Conservation (phyloP, 2,113 vertebrate species). For the Seriola quinqueradiata region DNA sequence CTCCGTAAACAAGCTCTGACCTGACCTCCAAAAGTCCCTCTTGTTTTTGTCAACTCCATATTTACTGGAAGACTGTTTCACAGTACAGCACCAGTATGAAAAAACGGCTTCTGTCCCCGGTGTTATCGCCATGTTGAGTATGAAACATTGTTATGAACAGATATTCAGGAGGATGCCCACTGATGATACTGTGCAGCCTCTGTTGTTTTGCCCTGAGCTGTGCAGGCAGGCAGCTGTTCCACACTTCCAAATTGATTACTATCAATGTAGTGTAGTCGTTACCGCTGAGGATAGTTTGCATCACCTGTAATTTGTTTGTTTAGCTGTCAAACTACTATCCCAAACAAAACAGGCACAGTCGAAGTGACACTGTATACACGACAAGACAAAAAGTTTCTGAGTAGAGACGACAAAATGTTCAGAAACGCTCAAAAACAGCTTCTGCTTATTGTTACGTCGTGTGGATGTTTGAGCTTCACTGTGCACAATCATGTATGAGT, state of each 20-base stretch:
- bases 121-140: too few species aligned
- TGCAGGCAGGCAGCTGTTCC: slow-evolving; percentile 8
- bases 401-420: too few species aligned
- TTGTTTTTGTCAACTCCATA: neutral
- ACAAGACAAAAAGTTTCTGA: too few species aligned
- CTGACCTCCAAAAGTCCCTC: neutral
- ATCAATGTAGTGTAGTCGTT: too few species aligned
- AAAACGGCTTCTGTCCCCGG: neutral
- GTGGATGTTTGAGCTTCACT: neutral
- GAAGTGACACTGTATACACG: too few species aligned
- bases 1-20: neutral
- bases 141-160: neutral
- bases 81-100: neutral
- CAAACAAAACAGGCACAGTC: too few species aligned
- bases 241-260: neutral
- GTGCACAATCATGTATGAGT: too few species aligned
- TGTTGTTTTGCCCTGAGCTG: neutral
- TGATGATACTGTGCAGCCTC: neutral
- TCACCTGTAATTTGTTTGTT: too few species aligned
- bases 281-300: too few species aligned
- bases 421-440: neutral
- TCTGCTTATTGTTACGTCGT: neutral
- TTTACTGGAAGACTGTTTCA: neutral
- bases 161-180: too few species aligned
- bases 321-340: too few species aligned